Percentiles rank a stretch among this genome's conserved stretches.
Conservation (phyloP, 1,140 invertebrate species). For the Pseudomyrmex cubaensis region DNA sequence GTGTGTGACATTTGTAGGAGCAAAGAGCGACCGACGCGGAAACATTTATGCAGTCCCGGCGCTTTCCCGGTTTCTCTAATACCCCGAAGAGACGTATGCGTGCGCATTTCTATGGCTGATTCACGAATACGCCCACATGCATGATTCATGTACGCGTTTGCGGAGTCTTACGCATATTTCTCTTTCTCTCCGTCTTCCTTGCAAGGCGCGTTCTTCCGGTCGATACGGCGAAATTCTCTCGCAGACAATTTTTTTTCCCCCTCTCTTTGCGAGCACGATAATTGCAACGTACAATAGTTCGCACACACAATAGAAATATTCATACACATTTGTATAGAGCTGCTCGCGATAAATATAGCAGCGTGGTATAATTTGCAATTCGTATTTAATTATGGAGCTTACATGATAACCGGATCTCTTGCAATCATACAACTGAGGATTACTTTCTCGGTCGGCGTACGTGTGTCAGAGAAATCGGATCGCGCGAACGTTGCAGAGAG, state of each 20-base stretch:
- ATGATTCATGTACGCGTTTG: slow-evolving; percentile 43
- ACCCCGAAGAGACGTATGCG: slow-evolving; percentile 5
- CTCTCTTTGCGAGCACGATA: background rate
- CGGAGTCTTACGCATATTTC: slow-evolving; percentile 3
- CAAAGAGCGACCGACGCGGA: slow-evolving; percentile 3
- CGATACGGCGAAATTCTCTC: background rate
- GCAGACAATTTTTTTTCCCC: background rate
- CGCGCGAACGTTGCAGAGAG: slow-evolving; percentile 9
- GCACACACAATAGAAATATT: no score
- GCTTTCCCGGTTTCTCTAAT: slow-evolving; percentile 22
- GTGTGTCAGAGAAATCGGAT: background rate
- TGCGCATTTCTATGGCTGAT: slow-evolving; percentile 36
- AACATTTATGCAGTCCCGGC: slow-evolving; percentile 49
- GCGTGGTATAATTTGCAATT: background rate
- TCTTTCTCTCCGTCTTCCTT: background rate
- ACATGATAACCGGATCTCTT: background rate
- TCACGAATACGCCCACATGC: slow-evolving; percentile 39
- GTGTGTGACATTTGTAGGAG: slow-evolving; percentile 24
- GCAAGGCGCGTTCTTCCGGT: background rate
- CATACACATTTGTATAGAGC: no score
- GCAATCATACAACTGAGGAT: slow-evolving; percentile 23
- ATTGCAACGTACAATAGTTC: background rate
- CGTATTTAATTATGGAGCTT: background rate
- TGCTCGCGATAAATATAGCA: no score
- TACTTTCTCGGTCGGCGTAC: background rate